Evolutionary conservation across 53 echinoderm and acorn worm genomes (phyloP).

Genomic region (Paracentrotus lividus): DNA sequence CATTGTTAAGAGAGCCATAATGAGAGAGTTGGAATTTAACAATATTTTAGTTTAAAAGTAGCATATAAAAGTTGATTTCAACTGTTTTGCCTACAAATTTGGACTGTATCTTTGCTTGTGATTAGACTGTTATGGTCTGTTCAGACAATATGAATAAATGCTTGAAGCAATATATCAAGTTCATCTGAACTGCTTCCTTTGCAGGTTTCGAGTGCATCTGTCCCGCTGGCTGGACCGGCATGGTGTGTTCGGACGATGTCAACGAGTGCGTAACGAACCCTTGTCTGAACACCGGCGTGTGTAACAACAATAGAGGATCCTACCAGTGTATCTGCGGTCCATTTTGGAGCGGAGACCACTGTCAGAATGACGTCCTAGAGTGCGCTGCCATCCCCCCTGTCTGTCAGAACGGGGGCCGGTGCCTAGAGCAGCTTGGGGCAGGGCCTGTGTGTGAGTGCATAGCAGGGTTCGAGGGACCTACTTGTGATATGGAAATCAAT

Average conservation of each 20-base stretch:
- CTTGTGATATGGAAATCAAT: conserved; percentile 84
- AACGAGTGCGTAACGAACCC: conserved; percentile 79
- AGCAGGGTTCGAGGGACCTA: conserved; percentile 80
- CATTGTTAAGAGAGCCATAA: too few relatives aligned
- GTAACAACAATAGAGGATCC: conserved; percentile 82
- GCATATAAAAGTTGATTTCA: neutral
- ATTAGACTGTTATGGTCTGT: conserved; percentile 77
- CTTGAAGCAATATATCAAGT: neutral
- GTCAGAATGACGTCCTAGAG: conserved; percentile 84
- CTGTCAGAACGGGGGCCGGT: conserved; percentile 87
- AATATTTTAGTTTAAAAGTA: too few relatives aligned
- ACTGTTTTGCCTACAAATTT: conserved; percentile 75
- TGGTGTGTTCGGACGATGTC: conserved; percentile 81
- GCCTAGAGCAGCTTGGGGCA: conserved; percentile 85
- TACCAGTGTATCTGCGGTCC: conserved; percentile 81
- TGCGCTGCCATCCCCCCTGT: conserved; percentile 76
- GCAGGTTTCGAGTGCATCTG: conserved; percentile 82
- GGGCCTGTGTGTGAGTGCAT: conserved; percentile 81
- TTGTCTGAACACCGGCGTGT: conserved; percentile 85
- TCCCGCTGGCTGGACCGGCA: conserved; percentile 75
- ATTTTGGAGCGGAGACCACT: conserved; percentile 80
- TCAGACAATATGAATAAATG: conserved; percentile 81
- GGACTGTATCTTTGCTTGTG: conserved; percentile 72
- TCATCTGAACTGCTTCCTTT: conserved; percentile 52
- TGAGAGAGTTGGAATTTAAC: too few relatives aligned